Base-by-base conservation (phyloP, 2,113 vertebrate species). In the Limanda limanda region DNA sequence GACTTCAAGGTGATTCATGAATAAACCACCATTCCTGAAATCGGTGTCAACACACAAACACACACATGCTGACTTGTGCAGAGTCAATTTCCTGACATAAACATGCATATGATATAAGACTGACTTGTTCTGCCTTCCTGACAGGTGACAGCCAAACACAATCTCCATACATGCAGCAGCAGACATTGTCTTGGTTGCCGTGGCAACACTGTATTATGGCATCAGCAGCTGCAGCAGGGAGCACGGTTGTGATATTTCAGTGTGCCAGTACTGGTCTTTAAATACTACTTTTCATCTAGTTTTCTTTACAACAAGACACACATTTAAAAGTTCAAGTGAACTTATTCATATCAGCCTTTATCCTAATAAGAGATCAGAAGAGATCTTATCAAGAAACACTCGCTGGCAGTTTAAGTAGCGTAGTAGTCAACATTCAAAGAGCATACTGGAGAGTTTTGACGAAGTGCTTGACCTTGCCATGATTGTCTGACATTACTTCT, bases 1-100 rank as follows among this genome's bases (percentile, higher is more conserved):
- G 82, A 94, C 64, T 83, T 88, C 82, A 93, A 92, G 91, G 91
- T 91, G 83, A 92, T 48, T 74, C 69, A 8, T 74, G 58, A 82
- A 48, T 67, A 62, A 79, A 79, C 64, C 23, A 59, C 11, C 27
- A 42, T 20, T 45, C 9, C 12, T 5, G 42, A 56, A 55, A 67
- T 52, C 61, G 78, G 48, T 35, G 78, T 45, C 67, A 59, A 40
- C 23, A 54, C 64, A 24, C 55, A 65, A 54, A 61, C 59, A 79
- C 59, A 47, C 15, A 66, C 15, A 17, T 20, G 15, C 61, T 45
- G 35, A 52, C 62, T 68, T 9, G 13, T 40, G 52, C 4, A 7
- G 7, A 15, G 24, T 52, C 42, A 51, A 54, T 9, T 35, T 57
- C 4, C 25, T 35, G 31, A 48, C 31, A 55, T 35, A 52, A 48